Percentiles rank a stretch among this genome's conserved stretches.
phyloP scores from a whole-genome alignment of 2,888 invertebrate genomes.

The Temnothorax ravouxi region DNA sequence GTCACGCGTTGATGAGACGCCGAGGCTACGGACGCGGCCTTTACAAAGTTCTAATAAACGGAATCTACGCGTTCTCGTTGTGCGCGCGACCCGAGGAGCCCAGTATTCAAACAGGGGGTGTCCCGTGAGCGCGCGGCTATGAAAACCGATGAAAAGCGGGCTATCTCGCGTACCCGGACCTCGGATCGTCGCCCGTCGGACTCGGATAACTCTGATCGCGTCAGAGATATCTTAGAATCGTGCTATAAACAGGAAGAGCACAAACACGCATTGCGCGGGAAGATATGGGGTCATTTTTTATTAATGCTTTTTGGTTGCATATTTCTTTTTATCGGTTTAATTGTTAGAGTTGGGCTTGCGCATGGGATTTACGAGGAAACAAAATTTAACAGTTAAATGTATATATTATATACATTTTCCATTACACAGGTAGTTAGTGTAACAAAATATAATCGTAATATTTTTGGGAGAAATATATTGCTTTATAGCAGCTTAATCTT shows the following conservation, averaged over 20 bases:
- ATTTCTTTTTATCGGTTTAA: not conserved
- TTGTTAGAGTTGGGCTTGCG: not conserved
- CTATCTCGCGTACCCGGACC: constrained; percentile 31
- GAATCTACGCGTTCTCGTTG: constrained; percentile 34
- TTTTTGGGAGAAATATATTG: no score
- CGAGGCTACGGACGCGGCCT: constrained; percentile 42
- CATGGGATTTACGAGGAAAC: no score
- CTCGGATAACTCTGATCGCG: constrained; percentile 11
- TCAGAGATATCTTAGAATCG: constrained; percentile 1
- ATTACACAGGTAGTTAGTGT: no score
- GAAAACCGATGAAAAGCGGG: constrained; percentile 49
- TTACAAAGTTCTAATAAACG: constrained; percentile 58
- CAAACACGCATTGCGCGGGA: not conserved
- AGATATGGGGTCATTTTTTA: not conserved
- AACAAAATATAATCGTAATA: no score
- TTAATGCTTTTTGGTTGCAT: not conserved
- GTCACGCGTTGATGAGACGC: constrained; percentile 59
- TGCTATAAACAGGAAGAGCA: not conserved
- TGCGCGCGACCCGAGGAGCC: constrained; percentile 15
- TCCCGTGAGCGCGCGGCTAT: not conserved
- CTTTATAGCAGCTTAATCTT: no score
- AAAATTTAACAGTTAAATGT: no score
- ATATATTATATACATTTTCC: no score
- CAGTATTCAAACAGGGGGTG: constrained; percentile 19
- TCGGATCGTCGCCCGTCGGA: not conserved